A percentile compares a stretch with the other conserved stretches of the same genome.
Evolutionary conservation across 2,797 vertebrate genomes (phyloP).

Genomic region (Etheostoma perlongum): DNA sequence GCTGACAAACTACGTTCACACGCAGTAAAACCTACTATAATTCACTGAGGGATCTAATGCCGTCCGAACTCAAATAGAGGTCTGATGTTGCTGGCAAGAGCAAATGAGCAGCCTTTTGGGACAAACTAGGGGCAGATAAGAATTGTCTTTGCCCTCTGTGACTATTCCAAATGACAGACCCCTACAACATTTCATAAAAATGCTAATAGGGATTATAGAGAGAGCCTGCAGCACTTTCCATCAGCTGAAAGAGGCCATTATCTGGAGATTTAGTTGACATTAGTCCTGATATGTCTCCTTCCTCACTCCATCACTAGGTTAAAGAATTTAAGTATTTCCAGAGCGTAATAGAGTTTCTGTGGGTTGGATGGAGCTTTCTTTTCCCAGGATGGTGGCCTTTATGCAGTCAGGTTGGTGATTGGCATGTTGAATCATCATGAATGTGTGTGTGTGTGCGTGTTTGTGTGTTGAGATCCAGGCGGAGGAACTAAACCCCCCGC

Average conservation of each 20-base stretch:
- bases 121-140: conserved; percentile 27
- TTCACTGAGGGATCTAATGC: background rate
- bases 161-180: conserved; percentile 43
- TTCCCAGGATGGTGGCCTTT: conserved; percentile 25
- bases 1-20: background rate
- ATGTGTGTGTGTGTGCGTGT: conserved; percentile 3
- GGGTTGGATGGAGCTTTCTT: conserved; percentile 21
- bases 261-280: conserved; percentile 67
- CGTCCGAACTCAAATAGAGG: background rate
- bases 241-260: conserved; percentile 68
- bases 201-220: conserved; percentile 74
- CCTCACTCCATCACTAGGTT: conserved; percentile 29
- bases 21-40: background rate
- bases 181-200: conserved; percentile 76
- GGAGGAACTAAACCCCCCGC: conserved; percentile 48
- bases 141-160: conserved; percentile 37
- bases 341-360: conserved; percentile 22
- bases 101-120: background rate
- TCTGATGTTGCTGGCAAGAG: conserved; percentile 8
- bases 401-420: conserved; percentile 58
- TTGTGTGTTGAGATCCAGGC: conserved; percentile 24
- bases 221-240: conserved; percentile 42
- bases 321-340: conserved; percentile 56
- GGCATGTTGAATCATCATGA: conserved; percentile 64
- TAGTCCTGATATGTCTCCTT: conserved; percentile 47